Base-by-base conservation (phyloP, 2,797 vertebrate species). In the Ptychobarbus kaznakovi region DNA sequence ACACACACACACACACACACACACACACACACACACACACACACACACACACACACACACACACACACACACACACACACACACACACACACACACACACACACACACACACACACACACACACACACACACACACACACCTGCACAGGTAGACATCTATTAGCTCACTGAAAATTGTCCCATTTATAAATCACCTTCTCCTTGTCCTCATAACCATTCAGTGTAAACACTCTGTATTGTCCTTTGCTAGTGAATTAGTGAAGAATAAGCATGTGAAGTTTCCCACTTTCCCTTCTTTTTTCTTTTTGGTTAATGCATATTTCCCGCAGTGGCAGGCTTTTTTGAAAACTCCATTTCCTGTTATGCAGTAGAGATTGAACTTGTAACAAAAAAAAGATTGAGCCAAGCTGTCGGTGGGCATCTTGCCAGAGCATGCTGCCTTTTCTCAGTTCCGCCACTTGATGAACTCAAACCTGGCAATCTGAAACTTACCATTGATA, bases 271-370 rank as follows among this genome's bases (percentile, higher is more conserved):
- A 22, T 49, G 32, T 22, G 51, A 20, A 49, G 49, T 28, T 25
- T 78, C 77, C 16, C 49, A 65, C 4, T 25, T n/a, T 70, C 22
- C 35, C 56, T 42, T 46, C 73, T 38, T 44, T 74, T 56, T 76
- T 25, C 53, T 44, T 76, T 82, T 76, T 75, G 35, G 61, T 93
- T 92, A 92, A 93, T 93, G 93, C 90, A 93, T 93, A 94, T 95
- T 95, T 95, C 93, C 94, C 93, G 91, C 92, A 94, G 93, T 94
- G 93, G 93, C 94, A 93, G 69, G 46, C 56, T 80, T 84, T 65
- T 90, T 92, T 92, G 91, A 95, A 91, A 91, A 88, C 91, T 92
- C 93, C 61, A 6, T 94, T 96, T 96, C 96, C 95, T 96, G 95
- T 95, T 95, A 95, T 94, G 93, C 92, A 94, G 93, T 90, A 90